Evolutionary conservation across 1,140 invertebrate species (phyloP), one percentile per base, ranked within the genome.

Genomic region (Streblospio benedicti): DNA sequence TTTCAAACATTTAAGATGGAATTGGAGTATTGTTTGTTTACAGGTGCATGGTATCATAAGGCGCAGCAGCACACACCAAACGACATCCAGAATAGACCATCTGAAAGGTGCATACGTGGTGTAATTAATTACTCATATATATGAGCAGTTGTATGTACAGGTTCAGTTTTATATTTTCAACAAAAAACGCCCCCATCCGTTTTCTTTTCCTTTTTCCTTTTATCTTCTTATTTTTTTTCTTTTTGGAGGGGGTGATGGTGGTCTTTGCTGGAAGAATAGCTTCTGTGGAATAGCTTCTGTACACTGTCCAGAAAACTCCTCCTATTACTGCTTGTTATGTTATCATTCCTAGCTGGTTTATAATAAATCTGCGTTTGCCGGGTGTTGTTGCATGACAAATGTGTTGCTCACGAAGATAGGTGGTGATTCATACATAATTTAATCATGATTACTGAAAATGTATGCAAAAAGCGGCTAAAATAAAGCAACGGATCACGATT

Each of bases 61-160:
- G 49, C 79, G 97, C 52, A 87, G 94, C 0, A 97, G 93, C 71
- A 91, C 91, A 0, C 99, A 99, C 72, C 99, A 99, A 74, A 99
- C n/a, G n/a, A n/a, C 95, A 1, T 84, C 83, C 4, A 82, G 96
- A 64, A 98, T 99, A 63, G 86, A 96, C 68, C 95, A 99, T 81
- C 79, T 99, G 44, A 97, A 98, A 79, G 87, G 4, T 56, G 18
- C 20, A 31, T 47, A 16, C 38, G 43, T 41, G 2, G 2, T 9
- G 27, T 32, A 23, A 1, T 23, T 62, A 4, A 47, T 4, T 44
- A 2, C 32, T 60, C 14, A 3, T 18, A 18, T 25, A 20, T 9
- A 52, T n/a, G n/a, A n/a, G n/a, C n/a, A 27, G 25, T 2, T 52
- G 14, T 52, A 27, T 38, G 12, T 38, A 23, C 6, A 55, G 33